Base-by-base conservation (phyloP, 2,113 vertebrate species). In the Notarius quadriscutis region DNA sequence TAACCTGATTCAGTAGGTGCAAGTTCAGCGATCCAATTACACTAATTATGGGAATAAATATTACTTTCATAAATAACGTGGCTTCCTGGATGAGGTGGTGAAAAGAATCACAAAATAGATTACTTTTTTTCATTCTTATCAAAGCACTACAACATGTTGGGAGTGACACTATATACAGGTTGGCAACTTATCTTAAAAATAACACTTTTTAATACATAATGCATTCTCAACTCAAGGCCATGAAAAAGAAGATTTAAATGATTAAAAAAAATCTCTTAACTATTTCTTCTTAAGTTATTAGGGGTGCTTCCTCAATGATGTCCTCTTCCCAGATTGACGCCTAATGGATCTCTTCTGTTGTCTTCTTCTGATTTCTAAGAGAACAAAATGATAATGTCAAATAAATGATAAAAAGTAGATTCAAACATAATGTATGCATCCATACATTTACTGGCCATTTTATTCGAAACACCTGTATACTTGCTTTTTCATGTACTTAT, bases 311-410 rank as follows among this genome's bases (percentile, higher is more conserved):
- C 77, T 74, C 78, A 74, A 71, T 71, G n/a, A 81, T 41, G 71
- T 92, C 88, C 90, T 88, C 88, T 88, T 90, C 74, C 71, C 60
- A 55, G 85, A 83, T 79, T 17, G 69, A 72, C 34, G 83, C 81
- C 9, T 48, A 50, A 48, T 89, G 91, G 92, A 95, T 87, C 96
- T 95, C 92, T 94, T 95, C 91, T 94, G 94, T 94, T 93, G 93
- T 92, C 95, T 94, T 89, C 84, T 92, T 91, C 94, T 95, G 89
- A 95, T 89, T 90, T 95, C 94, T 95, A 93, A 0, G 2, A 55
- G 15, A 55, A 57, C 18, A 67, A 86, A 2, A 71, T 30, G 30
- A 30, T 58, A 58, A 80, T 51, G 12, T 27, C 27, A 78, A 25
- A 14, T 27, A 55, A 55, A 78, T 53, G 5, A 72, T 4, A 14